A percentile compares a stretch with the other conserved stretches of the same genome.
These are phyloP conservation scores for Lanistes nyassanus DNA, from an alignment of 1,140 invertebrate genomes.

Conservation along the genomic window DNA sequence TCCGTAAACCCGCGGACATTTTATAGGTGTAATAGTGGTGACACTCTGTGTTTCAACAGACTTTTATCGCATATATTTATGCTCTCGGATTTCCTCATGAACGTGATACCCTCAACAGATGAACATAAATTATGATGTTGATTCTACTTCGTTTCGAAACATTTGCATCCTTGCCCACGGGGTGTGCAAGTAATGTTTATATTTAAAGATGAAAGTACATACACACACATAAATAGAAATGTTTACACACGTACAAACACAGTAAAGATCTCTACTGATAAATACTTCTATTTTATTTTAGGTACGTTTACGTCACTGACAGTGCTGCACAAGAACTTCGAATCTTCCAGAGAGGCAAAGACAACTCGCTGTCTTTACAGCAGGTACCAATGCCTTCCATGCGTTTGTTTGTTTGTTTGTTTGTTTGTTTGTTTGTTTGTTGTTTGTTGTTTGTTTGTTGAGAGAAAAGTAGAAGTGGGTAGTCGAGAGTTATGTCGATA, in stretches of 20 bases:
- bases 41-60: neutral
- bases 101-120: neutral
- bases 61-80: neutral
- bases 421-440: neutral
- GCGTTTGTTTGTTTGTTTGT: neutral
- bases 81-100: neutral
- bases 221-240: too few relatives aligned
- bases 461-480: too few relatives aligned
- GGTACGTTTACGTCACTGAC: constrained; percentile 30
- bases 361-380: constrained; percentile 22
- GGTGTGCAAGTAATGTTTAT: too few relatives aligned
- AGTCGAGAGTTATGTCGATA: too few relatives aligned
- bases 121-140: neutral
- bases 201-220: too few relatives aligned
- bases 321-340: constrained; percentile 17
- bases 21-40: too few relatives aligned
- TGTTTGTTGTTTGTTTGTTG: too few relatives aligned
- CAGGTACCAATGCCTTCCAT: constrained; percentile 25
- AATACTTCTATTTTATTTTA: constrained; percentile 13
- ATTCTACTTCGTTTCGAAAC: neutral
- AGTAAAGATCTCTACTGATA: too few relatives aligned
- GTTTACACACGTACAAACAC: too few relatives aligned
- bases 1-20: too few relatives aligned
- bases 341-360: constrained; percentile 28
- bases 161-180: neutral